Conservation (phyloP, 2,888 invertebrate genomes). For the Carpatolechia fugitivella region DNA sequence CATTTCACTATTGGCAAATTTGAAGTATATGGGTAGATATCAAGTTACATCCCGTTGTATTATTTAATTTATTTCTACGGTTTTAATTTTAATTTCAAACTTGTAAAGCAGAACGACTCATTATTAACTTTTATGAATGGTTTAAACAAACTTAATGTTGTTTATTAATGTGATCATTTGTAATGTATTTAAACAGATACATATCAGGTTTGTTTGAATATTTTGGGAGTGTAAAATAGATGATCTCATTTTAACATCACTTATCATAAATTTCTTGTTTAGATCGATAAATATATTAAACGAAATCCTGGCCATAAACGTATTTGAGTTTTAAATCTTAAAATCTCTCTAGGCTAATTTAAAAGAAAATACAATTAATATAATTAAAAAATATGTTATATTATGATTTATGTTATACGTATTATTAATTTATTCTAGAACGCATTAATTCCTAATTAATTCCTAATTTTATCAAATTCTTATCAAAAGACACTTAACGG, state of each 20-base stretch:
- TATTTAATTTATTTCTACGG: slow-evolving; percentile 22
- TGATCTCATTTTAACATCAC: neutral
- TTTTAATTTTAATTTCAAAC: slow-evolving; percentile 12
- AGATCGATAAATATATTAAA: neutral
- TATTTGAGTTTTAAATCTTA: no score
- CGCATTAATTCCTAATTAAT: no score
- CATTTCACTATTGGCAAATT: slow-evolving; percentile 17
- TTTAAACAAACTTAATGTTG: slow-evolving; percentile 13
- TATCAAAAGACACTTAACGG: no score
- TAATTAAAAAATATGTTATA: no score
- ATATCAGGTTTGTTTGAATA: slow-evolving; percentile 5
- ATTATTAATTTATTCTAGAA: no score
- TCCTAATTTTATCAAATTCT: no score
- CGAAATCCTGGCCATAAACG: no score
- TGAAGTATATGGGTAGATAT: slow-evolving; percentile 21
- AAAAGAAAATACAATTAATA: no score
- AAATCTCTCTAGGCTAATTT: no score
- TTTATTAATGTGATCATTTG: slow-evolving; percentile 16
- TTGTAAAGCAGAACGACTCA: slow-evolving; percentile 17
- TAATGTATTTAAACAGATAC: slow-evolving; percentile 8
- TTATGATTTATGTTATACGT: no score
- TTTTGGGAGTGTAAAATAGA: neutral
- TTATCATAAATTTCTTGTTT: neutral
- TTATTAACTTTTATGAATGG: slow-evolving; percentile 17
- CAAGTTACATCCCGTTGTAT: slow-evolving; percentile 20